These are phyloP conservation scores for Scleropages formosus DNA, from an alignment of 2,797 vertebrate species.

Conservation along the genomic window DNA sequence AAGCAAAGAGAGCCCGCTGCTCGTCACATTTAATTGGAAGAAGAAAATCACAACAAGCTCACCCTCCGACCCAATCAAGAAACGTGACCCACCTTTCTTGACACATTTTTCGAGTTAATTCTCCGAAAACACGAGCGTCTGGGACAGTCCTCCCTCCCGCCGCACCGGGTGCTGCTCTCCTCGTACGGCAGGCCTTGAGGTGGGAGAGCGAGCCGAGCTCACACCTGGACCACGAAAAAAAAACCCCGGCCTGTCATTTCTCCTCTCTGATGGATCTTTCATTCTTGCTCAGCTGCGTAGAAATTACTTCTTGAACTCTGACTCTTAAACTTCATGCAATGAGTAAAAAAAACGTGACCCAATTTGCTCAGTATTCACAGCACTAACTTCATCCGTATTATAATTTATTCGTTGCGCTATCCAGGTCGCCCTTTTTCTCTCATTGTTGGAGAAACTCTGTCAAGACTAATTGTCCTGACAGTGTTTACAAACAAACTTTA, in stretches of 20 bases:
- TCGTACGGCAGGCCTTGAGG: background rate
- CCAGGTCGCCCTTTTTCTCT: too few relatives aligned
- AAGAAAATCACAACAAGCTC: conserved; percentile 1
- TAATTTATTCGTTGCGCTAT: too few relatives aligned
- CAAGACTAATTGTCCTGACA: too few relatives aligned
- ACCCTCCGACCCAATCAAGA: conserved; percentile 17
- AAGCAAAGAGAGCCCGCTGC: background rate
- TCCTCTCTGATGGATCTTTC: background rate
- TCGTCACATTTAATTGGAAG: conserved; percentile 30
- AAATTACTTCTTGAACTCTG: too few relatives aligned
- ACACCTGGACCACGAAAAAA: conserved; percentile 28
- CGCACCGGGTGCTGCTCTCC: background rate
- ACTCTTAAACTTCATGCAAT: too few relatives aligned
- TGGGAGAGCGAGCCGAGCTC: background rate
- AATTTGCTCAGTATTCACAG: too few relatives aligned
- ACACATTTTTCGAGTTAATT: conserved; percentile 24
- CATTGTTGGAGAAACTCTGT: too few relatives aligned
- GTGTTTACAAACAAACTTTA: too few relatives aligned
- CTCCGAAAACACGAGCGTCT: background rate
- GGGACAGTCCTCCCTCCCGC: background rate
- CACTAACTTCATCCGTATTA: too few relatives aligned
- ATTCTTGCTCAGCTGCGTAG: background rate
- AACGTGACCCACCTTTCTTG: conserved; percentile 16
- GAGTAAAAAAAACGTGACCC: too few relatives aligned
- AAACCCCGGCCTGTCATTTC: conserved; percentile 39